These are phyloP conservation scores for Tragelaphus scriptus DNA, from an alignment of 2,113 vertebrate species.

Conservation along the genomic window DNA sequence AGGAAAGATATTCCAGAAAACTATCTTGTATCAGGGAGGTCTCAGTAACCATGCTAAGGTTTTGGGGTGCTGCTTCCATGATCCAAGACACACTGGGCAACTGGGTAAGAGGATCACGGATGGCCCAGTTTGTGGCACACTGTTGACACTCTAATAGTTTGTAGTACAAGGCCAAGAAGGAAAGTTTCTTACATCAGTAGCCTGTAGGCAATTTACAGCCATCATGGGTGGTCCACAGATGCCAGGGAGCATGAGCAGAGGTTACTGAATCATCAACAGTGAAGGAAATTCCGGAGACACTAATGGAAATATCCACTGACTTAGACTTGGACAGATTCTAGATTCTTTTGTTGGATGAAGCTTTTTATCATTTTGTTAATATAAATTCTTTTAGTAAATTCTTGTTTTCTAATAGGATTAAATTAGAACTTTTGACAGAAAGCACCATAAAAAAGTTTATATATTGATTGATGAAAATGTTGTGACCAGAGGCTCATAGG, in stretches of 20 bases:
- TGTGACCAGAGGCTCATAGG: not conserved
- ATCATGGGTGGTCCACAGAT: not conserved
- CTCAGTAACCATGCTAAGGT: not conserved
- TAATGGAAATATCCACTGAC: not conserved
- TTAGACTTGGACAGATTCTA: not conserved
- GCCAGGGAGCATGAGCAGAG: not conserved
- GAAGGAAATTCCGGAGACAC: not conserved
- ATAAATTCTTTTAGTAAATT: not conserved
- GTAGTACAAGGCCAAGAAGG: not conserved
- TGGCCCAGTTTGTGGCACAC: not conserved
- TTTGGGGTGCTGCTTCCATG: not conserved
- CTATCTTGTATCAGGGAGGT: not conserved
- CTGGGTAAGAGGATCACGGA: not conserved
- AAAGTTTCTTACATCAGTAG: not conserved
- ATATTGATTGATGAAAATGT: not conserved
- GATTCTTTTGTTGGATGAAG: not conserved
- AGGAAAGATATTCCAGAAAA: not conserved
- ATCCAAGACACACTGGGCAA: not conserved
- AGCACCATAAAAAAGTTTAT: not conserved
- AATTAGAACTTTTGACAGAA: not conserved
- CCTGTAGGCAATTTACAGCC: not conserved
- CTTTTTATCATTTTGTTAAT: not conserved
- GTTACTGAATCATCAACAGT: not conserved
- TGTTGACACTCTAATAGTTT: not conserved
- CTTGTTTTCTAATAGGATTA: not conserved